These are phyloP conservation scores for Albula goreensis DNA, from an alignment of 2,113 vertebrate genomes.

Conservation along the genomic window DNA sequence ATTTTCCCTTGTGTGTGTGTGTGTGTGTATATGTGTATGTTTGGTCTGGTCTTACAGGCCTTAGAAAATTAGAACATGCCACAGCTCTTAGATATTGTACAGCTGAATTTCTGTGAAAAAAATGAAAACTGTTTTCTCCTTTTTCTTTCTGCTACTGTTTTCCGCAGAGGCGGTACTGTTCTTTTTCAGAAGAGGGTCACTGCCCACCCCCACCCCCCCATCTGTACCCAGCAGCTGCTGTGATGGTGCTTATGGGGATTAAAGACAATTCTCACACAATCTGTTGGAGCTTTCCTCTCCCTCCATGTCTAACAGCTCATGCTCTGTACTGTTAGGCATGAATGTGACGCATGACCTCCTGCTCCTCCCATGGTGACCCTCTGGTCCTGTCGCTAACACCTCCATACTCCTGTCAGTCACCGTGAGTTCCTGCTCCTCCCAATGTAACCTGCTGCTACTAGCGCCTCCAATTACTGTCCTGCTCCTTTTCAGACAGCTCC, in stretches of 20 bases:
- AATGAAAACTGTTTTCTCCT: neutral
- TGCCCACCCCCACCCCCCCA: constrained; percentile 47
- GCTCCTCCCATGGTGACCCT: neutral
- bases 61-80: too few relatives aligned
- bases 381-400: neutral
- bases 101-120: neutral
- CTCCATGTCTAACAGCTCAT: constrained; percentile 15
- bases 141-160: neutral
- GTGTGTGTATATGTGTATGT: neutral
- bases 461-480: too few relatives aligned
- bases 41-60: neutral
- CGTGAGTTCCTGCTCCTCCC: constrained; percentile 1
- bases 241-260: constrained; percentile 64
- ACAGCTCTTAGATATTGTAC: neutral
- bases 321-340: neutral
- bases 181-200: constrained; percentile 13
- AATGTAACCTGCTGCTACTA: neutral
- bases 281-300: constrained; percentile 39
- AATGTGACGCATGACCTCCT: neutral
- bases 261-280: constrained; percentile 56
- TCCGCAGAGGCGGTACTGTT: neutral
- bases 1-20: too few relatives aligned
- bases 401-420: neutral
- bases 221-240: constrained; percentile 61
- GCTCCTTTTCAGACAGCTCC: neutral